These are phyloP conservation scores for Tragulus kanchil DNA, from an alignment of 2,113 vertebrate genomes.

Conservation along the genomic window DNA sequence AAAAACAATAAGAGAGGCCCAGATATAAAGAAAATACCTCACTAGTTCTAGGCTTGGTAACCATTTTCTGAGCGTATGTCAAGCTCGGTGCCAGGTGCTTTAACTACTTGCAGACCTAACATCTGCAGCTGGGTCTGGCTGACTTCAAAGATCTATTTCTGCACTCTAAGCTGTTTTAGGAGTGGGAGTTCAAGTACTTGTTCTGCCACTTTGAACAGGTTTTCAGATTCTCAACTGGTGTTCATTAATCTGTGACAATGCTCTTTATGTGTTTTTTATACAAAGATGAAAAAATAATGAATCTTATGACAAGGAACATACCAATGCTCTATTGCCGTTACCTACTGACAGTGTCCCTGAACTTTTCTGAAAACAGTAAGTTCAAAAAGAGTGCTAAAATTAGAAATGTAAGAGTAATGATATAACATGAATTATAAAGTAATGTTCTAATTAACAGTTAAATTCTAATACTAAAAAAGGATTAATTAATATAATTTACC, in stretches of 20 bases:
- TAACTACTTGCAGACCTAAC: background rate
- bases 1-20: too few relatives aligned
- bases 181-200: background rate
- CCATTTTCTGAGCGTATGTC: background rate
- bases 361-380: background rate
- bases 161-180: background rate
- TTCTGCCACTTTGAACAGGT: background rate
- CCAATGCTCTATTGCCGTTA: background rate
- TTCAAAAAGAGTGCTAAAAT: background rate
- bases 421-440: background rate
- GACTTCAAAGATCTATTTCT: background rate
- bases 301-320: background rate
- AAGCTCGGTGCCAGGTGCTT: background rate
- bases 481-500: background rate
- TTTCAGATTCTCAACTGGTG: background rate
- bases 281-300: background rate
- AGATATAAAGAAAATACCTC: background rate
- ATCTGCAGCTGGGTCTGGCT: background rate
- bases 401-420: constrained; percentile 13
- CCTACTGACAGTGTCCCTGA: background rate
- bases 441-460: background rate
- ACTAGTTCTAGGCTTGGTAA: background rate
- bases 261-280: background rate
- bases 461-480: background rate
- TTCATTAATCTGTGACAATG: background rate